phyloP scores from a whole-genome alignment of 2,113 vertebrate species.

The Pedionomus torquatus region DNA sequence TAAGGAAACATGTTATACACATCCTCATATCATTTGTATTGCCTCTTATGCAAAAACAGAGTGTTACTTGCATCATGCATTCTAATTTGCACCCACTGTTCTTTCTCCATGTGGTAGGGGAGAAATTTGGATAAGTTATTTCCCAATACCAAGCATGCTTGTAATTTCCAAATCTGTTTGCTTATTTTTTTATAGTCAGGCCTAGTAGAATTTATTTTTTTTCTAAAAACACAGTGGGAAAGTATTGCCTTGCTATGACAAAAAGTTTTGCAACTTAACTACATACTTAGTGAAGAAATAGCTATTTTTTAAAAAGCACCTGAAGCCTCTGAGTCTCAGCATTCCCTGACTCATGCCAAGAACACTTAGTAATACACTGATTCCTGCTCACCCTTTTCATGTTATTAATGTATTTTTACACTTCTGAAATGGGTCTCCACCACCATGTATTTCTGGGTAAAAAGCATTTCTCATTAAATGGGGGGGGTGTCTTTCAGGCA shows the following conservation, averaged over 20 bases:
- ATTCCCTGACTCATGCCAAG: not conserved
- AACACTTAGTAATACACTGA: not conserved
- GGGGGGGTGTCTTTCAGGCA: not conserved
- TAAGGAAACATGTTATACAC: accelerated
- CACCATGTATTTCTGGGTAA: not conserved
- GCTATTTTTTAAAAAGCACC: not conserved
- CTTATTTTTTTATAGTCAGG: not conserved
- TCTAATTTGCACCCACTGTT: not conserved
- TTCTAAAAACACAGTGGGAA: not conserved
- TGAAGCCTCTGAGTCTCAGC: not conserved
- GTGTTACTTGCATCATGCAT: not conserved
- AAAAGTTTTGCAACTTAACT: not conserved
- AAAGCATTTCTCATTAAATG: not conserved
- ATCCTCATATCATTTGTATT: not conserved
- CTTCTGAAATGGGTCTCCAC: not conserved
- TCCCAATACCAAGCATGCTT: not conserved
- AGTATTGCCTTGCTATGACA: not conserved
- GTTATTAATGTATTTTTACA: not conserved
- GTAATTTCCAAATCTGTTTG: not conserved
- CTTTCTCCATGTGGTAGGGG: not conserved
- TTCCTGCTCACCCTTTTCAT: not conserved
- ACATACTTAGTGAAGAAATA: not conserved
- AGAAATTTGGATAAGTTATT: not conserved
- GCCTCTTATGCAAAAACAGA: not conserved
- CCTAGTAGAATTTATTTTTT: not conserved